phyloP scores from a whole-genome alignment of 2,113 vertebrate genomes.

The Channa argus region DNA sequence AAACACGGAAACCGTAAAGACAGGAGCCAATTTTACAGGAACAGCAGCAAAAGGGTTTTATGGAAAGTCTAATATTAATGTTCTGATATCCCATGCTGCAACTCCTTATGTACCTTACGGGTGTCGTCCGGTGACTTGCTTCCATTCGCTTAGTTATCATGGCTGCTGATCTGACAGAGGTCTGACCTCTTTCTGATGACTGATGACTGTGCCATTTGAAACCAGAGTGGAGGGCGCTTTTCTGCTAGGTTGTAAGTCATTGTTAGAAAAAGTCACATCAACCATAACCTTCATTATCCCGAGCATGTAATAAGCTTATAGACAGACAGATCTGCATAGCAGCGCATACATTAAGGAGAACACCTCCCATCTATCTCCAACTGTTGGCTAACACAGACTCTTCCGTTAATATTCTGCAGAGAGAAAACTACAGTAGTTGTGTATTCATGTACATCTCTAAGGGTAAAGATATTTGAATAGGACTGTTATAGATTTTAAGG shows the following conservation, averaged over 20 bases:
- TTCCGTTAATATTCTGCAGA: no score
- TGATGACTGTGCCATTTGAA: conserved; percentile 76
- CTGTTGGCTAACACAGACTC: no score
- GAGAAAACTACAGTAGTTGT: background rate
- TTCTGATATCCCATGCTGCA: background rate
- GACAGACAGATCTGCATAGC: conserved; percentile 9
- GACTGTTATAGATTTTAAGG: no score
- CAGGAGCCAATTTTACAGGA: background rate
- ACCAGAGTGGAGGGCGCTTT: conserved; percentile 51
- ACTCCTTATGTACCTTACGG: conserved; percentile 10
- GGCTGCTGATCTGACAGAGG: conserved; percentile 59
- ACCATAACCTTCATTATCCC: conserved; percentile 58
- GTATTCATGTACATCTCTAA: background rate
- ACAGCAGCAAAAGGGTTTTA: conserved; percentile 4
- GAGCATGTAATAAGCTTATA: conserved; percentile 54
- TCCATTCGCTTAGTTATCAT: conserved; percentile 50
- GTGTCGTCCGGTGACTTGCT: conserved; percentile 31
- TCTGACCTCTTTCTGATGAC: conserved; percentile 68
- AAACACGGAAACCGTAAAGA: conserved; percentile 29
- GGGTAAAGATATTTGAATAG: background rate
- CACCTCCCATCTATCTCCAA: no score
- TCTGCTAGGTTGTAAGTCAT: conserved; percentile 42
- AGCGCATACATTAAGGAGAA: no score
- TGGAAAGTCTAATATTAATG: conserved; percentile 22
- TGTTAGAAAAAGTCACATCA: conserved; percentile 70